Conservation (phyloP, 2,888 invertebrate species). For the Epinotia brunnichana region DNA sequence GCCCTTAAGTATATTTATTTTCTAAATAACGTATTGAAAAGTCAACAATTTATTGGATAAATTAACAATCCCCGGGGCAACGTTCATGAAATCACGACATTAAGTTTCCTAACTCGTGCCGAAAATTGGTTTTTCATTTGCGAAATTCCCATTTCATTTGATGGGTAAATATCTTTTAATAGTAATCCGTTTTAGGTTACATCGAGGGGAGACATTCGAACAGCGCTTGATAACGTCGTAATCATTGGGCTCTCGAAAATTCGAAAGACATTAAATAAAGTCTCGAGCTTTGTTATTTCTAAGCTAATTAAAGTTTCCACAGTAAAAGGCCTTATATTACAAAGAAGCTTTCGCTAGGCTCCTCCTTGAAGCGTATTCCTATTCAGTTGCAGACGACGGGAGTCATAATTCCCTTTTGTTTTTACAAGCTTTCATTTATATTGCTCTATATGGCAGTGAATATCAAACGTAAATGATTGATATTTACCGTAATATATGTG, state of each 20-base stretch:
- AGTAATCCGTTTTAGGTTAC: slow-evolving; percentile 40
- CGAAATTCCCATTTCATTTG: slow-evolving; percentile 33
- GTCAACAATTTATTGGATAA: slow-evolving; percentile 9
- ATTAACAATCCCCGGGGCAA: slow-evolving; percentile 24
- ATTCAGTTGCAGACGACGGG: not conserved
- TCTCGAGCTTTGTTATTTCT: slow-evolving; percentile 53
- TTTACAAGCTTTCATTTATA: slow-evolving; percentile 45
- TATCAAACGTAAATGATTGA: too few species aligned
- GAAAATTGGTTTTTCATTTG: slow-evolving; percentile 41
- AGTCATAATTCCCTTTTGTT: slow-evolving; percentile 51
- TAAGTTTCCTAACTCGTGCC: slow-evolving; percentile 33
- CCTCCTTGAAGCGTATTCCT: slow-evolving; percentile 50
- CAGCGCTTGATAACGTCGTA: slow-evolving; percentile 21
- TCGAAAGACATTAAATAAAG: slow-evolving; percentile 53
- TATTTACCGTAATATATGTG: not conserved
- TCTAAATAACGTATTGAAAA: not conserved
- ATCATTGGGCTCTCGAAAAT: slow-evolving; percentile 52
- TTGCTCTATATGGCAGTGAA: too few species aligned
- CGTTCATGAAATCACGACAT: slow-evolving; percentile 29
- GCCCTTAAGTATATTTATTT: not conserved
- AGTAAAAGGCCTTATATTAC: slow-evolving; percentile 62
- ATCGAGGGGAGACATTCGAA: slow-evolving; percentile 8
- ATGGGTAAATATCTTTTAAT: slow-evolving; percentile 42
- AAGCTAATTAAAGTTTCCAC: slow-evolving; percentile 73
- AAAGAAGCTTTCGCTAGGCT: slow-evolving; percentile 68